A percentile compares a stretch with the other conserved stretches of the same genome.
Evolutionary conservation across 1,140 invertebrate genomes (phyloP).

Genomic region (Zaprionus tsacasi): DNA sequence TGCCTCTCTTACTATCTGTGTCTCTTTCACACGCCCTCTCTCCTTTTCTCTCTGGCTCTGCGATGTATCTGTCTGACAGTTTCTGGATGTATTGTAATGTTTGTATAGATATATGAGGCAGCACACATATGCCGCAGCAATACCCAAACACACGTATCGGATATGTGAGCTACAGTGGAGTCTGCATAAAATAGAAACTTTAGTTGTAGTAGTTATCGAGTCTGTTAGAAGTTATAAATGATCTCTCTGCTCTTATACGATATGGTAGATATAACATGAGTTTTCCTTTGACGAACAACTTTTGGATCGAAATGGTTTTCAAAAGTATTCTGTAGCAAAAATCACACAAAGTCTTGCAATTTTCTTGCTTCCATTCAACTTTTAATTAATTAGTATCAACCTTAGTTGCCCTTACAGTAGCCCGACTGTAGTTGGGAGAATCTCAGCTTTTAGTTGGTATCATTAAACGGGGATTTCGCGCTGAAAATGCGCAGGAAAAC

Average conservation of each 20-base stretch:
- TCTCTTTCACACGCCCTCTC: slow-evolving; percentile 1
- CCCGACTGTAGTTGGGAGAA: slow-evolving; percentile 30
- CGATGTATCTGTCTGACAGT: slow-evolving; percentile 33
- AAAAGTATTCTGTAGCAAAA: too few species aligned
- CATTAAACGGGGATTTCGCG: slow-evolving; percentile 59
- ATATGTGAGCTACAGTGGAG: slow-evolving; percentile 22
- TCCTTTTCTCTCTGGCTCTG: background rate
- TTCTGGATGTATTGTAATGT: slow-evolving; percentile 61
- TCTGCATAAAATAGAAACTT: background rate
- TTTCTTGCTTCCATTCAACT: background rate
- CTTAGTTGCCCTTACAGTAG: background rate
- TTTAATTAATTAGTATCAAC: background rate
- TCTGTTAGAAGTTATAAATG: background rate
- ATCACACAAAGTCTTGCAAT: too few species aligned
- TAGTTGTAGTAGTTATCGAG: background rate
- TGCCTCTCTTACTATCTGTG: background rate
- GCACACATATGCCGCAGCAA: slow-evolving; percentile 43
- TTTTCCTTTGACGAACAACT: too few species aligned
- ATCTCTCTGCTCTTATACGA: background rate
- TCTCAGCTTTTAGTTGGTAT: slow-evolving; percentile 72
- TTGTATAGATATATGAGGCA: slow-evolving; percentile 64
- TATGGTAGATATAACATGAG: background rate
- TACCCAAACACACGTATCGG: slow-evolving; percentile 14
- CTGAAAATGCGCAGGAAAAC: slow-evolving; percentile 20
- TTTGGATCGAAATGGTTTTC: too few species aligned